Conservation (phyloP, 2,113 vertebrate genomes). For the Eulemur macaco region DNA sequence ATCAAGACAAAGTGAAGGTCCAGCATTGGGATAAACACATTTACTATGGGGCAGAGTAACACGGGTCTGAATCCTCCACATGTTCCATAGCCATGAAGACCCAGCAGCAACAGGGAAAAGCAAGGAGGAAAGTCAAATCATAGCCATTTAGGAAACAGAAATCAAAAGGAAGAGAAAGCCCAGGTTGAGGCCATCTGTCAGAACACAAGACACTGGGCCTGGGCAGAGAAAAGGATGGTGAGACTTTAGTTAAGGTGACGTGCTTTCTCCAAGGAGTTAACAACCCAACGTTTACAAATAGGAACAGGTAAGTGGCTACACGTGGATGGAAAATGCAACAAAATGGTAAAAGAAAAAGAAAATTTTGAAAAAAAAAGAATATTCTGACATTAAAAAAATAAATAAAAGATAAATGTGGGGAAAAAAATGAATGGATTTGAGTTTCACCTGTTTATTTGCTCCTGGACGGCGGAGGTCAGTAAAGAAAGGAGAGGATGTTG, state of each 20-base stretch:
- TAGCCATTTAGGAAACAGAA: neutral
- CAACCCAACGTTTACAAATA: neutral
- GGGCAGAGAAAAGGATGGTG: neutral
- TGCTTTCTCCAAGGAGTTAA: neutral
- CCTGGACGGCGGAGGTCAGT: neutral
- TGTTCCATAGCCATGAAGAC: neutral
- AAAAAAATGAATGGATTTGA: neutral
- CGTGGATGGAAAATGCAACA: neutral
- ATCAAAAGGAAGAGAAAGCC: neutral
- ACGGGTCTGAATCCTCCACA: neutral
- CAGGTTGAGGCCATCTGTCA: neutral
- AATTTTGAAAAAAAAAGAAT: neutral
- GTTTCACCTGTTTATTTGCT: neutral
- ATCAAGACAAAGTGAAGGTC: neutral
- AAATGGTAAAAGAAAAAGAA: neutral
- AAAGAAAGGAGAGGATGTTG: neutral
- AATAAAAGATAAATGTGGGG: no score
- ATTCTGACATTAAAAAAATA: neutral
- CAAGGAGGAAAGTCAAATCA: neutral
- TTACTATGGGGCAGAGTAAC: neutral
- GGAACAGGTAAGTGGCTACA: neutral
- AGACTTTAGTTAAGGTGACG: neutral
- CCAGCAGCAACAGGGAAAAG: neutral
- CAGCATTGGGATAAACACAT: neutral
- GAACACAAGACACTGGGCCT: neutral